These are phyloP conservation scores for Corydoras sp. DNA, from an alignment of 2,113 vertebrate genomes.

Conservation along the genomic window DNA sequence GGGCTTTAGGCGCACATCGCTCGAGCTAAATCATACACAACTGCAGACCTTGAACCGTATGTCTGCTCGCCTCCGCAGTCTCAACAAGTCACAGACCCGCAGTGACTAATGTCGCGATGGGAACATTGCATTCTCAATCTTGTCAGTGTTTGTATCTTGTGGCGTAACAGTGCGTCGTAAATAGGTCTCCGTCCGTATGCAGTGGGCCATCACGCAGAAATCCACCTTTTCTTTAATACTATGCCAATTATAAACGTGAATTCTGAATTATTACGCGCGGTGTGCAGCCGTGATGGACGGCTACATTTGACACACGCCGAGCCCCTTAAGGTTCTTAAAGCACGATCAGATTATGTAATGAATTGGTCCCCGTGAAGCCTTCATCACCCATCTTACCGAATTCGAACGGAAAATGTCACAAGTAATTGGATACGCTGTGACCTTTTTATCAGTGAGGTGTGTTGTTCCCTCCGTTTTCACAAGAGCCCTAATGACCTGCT, in stretches of 20 bases:
- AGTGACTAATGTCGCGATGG: neutral
- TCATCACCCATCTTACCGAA: constrained; percentile 51
- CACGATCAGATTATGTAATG: constrained; percentile 50
- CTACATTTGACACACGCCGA: constrained; percentile 8
- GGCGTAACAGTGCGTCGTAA: neutral
- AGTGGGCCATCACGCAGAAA: neutral
- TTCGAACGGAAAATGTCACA: constrained; percentile 56
- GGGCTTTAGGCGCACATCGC: constrained; percentile 5
- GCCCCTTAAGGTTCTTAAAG: constrained; percentile 26
- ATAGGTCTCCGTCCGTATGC: neutral
- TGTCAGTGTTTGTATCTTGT: neutral
- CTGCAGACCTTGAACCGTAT: neutral
- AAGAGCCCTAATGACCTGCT: constrained; percentile 32
- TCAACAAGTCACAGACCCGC: neutral
- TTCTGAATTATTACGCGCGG: no score
- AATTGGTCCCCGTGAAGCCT: constrained; percentile 40
- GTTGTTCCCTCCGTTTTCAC: constrained; percentile 22
- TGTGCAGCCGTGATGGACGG: neutral
- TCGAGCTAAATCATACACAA: constrained; percentile 10
- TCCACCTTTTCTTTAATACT: neutral
- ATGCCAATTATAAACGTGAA: no score
- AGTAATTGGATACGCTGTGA: constrained; percentile 58
- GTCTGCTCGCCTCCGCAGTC: neutral
- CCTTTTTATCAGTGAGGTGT: constrained; percentile 50
- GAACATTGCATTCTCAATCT: neutral